Base-by-base conservation (phyloP, 2,888 invertebrate species). In the Cartodere bifasciata region DNA sequence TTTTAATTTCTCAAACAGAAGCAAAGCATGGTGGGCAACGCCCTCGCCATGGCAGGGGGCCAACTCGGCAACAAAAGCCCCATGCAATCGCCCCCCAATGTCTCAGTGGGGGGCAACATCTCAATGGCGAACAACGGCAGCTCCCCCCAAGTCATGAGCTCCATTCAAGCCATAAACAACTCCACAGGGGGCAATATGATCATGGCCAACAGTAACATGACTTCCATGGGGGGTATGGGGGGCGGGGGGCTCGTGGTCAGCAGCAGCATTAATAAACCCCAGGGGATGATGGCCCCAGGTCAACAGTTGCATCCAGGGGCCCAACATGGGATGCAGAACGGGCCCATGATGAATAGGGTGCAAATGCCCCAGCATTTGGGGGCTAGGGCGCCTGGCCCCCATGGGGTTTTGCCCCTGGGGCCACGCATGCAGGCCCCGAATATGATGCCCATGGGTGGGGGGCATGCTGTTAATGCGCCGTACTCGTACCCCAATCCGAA, bases 61-160 rank as follows among this genome's bases (percentile, higher is more conserved):
- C 76, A 75, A 50, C 64, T 84, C 57, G 81, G 82, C 41, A 84
- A 72, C 62, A 84, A 84, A 59, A 83, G 82, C 59, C 83, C 84
- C 40, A 64, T 86, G 55, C 86, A 86, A 59, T 85, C 85, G 32
- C 84, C 85, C 34, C 84, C 84, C 27, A 84, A 85, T 52, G 79
- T 83, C 46, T 77, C 81, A 43, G 79, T 80, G 39, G 46, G 47
- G 12, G 62, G 61, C 32, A 54, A 66, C 35, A 67, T 66, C 46
- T 63, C 65, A 9, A 64, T 65, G 37, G 58, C 60, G 15, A 79
- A 78, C 65, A 77, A 78, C 60, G 76, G 75, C 52, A 72, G 70
- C 63, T 75, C 73, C 52, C 68, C 67, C 26, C 78, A 77, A 66
- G 71, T 74, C 34, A 74, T 79, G 72, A 77, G 72, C 58, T 71